Base-by-base conservation (phyloP, 2,888 invertebrate genomes). In the Gnatocerus cornutus region DNA sequence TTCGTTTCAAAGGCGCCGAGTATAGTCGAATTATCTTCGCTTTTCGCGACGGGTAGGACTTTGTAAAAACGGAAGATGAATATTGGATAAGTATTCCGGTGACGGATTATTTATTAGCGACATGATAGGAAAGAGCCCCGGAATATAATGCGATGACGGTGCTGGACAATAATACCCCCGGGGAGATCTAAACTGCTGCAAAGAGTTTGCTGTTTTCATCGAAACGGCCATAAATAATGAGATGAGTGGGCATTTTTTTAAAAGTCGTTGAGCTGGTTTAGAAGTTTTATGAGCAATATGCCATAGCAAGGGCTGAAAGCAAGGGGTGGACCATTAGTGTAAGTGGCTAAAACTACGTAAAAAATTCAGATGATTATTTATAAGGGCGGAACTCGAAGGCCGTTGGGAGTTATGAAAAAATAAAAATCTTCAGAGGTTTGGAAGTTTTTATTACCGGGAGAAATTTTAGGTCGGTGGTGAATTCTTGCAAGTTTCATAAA, bases 41-140 rank as follows among this genome's bases (percentile, higher is more conserved):
- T 63, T 27, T 84, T 21, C 65, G 85, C 67, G 8, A 71, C 72
- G 9, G 58, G 79, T 45, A 73, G 72, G 12, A 73, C 74, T 30
- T 43, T 82, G 21, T 50, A 79, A 21, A 65, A 46, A 59, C 3
- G 72, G 77, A 77, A 52, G 74, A 74, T 13, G 68, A 77, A 10
- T 82, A 77, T 65, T 66, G 71, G 10, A 76, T 82, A 37, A 70
- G 65, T 46, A 69, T 82, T 7, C 74, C 80, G 0, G 43, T 83
- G 5, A 64, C 71, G 7, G 77, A 80, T 12, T 81, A 77, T 72
- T 68, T 80, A 45, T 71, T 76, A 73, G 81, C 78, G 67, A 69
- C 7, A n/a, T n/a, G n/a, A 10, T 10, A 13, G 45, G 45, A 12
- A 45, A 45, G 45, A 6, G n/a, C 12, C 45, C 10, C 12, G 2